Conservation (phyloP, 2,888 invertebrate genomes). For the Philhelius pedissequus region DNA sequence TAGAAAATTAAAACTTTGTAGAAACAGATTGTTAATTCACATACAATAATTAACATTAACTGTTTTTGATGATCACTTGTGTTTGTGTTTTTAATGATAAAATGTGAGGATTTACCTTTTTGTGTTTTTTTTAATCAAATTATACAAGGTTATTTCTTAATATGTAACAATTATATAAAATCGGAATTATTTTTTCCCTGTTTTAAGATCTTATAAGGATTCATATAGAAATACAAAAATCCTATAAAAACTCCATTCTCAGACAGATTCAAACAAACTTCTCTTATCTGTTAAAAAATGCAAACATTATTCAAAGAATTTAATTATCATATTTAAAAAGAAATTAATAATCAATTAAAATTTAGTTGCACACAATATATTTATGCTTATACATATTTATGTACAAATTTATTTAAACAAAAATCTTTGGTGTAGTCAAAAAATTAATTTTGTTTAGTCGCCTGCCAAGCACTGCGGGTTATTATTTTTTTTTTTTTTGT, state of each 20-base stretch:
- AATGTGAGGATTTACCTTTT: background rate
- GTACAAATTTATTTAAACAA: conserved; percentile 37
- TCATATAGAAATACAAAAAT: conserved; percentile 7
- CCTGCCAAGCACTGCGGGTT: conserved; percentile 19
- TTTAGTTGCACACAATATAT: conserved; percentile 33
- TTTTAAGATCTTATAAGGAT: conserved; percentile 7
- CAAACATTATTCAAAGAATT: conserved; percentile 30
- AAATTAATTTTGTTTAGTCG: conserved; percentile 22
- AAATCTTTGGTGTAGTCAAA: conserved; percentile 62
- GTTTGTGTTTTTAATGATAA: conserved; percentile 6
- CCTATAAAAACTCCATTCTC: background rate
- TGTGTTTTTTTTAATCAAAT: background rate
- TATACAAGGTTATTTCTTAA: conserved; percentile 1
- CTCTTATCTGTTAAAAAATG: conserved; percentile 46
- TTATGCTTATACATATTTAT: conserved; percentile 32
- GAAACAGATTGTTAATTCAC: conserved; percentile 27
- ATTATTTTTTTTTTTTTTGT: no score
- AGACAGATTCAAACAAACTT: background rate
- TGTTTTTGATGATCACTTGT: conserved; percentile 54
- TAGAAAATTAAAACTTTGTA: conserved; percentile 23
- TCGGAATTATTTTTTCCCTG: conserved; percentile 7
- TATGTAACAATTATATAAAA: conserved; percentile 18
- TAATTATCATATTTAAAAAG: conserved; percentile 19
- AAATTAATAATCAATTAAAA: conserved; percentile 24
- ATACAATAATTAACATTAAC: conserved; percentile 31